These are phyloP conservation scores for Benthosema pterotum DNA, from an alignment of 2,797 vertebrate species.

Conservation along the genomic window DNA sequence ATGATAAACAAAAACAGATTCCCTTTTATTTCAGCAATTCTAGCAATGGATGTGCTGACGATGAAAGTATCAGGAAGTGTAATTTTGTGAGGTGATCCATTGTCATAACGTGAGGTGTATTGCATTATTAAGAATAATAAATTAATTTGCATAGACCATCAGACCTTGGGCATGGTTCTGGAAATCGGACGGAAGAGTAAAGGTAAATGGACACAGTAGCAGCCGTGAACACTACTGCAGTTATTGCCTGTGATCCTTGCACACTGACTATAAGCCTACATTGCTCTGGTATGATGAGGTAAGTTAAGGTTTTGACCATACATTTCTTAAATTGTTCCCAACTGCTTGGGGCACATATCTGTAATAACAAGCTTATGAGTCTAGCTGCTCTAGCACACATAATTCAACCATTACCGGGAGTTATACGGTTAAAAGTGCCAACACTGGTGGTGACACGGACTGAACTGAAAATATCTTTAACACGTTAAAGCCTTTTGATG, in stretches of 20 bases:
- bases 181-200: slow-evolving; percentile 62
- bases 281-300: slow-evolving; percentile 69
- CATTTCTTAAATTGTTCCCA: slow-evolving; percentile 45
- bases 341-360: slow-evolving; percentile 45
- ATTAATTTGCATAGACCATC: slow-evolving; percentile 77
- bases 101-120: slow-evolving; percentile 52
- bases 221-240: slow-evolving; percentile 53
- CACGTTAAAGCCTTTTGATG: slow-evolving; percentile 61
- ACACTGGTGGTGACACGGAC: slow-evolving; percentile 45
- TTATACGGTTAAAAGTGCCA: slow-evolving; percentile 45
- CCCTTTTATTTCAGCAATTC: slow-evolving; percentile 61
- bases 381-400: slow-evolving; percentile 15
- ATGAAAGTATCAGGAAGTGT: slow-evolving; percentile 16
- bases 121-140: slow-evolving; percentile 69
- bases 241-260: slow-evolving; percentile 54
- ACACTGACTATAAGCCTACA: slow-evolving; percentile 60
- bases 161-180: slow-evolving; percentile 59
- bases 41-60: slow-evolving; percentile 21
- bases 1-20: slow-evolving; percentile 45
- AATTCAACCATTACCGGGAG: slow-evolving; percentile 41
- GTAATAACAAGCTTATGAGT: slow-evolving; percentile 62
- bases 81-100: slow-evolving; percentile 39
- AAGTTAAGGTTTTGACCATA: slow-evolving; percentile 66
- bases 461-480: slow-evolving; percentile 38
- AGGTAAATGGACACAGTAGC: slow-evolving; percentile 71